Conservation (phyloP, 2,113 vertebrate species). For the Colistium nudipinnis region DNA sequence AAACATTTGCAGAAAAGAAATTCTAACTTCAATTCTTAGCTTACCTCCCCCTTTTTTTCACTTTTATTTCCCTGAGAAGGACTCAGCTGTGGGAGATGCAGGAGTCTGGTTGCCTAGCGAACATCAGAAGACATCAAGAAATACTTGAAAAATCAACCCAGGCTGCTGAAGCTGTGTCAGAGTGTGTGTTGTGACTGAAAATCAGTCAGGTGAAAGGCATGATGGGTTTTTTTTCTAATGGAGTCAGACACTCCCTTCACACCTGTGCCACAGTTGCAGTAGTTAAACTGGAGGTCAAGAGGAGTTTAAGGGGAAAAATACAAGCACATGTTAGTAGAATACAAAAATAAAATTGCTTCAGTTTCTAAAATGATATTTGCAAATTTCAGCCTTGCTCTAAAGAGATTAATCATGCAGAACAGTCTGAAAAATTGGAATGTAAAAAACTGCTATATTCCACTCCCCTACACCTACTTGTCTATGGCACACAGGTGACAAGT, state of each 20-base stretch:
- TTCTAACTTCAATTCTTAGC: constrained; percentile 62
- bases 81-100: constrained; percentile 47
- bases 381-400: neutral
- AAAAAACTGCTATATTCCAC: constrained; percentile 23
- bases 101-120: constrained; percentile 37
- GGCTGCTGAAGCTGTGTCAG: constrained; percentile 23
- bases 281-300: constrained; percentile 8
- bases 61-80: constrained; percentile 8
- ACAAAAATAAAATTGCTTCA: neutral
- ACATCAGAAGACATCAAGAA: constrained; percentile 53
- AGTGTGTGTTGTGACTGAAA: neutral
- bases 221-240: constrained; percentile 42
- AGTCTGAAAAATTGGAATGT: constrained; percentile 17
- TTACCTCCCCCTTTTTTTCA: constrained; percentile 10
- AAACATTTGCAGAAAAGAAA: too few relatives aligned
- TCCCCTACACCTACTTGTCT: constrained; percentile 34
- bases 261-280: neutral
- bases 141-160: constrained; percentile 27
- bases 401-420: constrained; percentile 8
- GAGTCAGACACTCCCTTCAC: constrained; percentile 31
- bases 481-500: constrained; percentile 27
- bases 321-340: neutral
- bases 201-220: constrained; percentile 28
- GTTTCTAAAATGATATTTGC: neutral
- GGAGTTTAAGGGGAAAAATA: neutral